phyloP scores from a whole-genome alignment of 1,140 invertebrate species.

The Caenorhabditis briggsae region DNA sequence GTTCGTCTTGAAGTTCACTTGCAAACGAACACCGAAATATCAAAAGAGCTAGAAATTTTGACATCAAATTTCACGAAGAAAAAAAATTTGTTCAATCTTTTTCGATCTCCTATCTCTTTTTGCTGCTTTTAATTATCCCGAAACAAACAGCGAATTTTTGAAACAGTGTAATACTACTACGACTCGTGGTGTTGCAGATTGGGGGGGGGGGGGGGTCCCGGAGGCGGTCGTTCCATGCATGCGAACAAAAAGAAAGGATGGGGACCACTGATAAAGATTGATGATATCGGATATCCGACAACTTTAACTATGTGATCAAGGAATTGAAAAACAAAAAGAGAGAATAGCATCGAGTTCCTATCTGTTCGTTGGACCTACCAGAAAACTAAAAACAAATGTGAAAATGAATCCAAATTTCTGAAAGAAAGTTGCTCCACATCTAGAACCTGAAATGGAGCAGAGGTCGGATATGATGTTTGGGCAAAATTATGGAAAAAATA shows the following conservation, averaged over 20 bases:
- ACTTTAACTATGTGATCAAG: constrained; percentile 39
- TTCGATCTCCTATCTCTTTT: neutral
- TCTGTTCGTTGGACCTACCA: constrained; percentile 9
- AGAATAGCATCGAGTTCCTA: neutral
- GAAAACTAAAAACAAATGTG: neutral
- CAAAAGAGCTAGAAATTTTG: neutral
- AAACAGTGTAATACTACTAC: constrained; percentile 16
- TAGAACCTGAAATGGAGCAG: neutral
- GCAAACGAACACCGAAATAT: neutral
- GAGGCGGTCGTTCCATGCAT: constrained; percentile 36
- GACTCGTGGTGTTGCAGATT: neutral
- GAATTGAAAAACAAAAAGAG: constrained; percentile 26
- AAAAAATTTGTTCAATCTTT: neutral
- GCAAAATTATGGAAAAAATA: constrained; percentile 4
- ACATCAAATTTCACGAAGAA: neutral
- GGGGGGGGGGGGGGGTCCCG: neutral
- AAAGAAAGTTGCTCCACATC: neutral
- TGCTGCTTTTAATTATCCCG: neutral
- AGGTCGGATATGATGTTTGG: constrained; percentile 20
- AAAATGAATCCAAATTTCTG: too few species aligned
- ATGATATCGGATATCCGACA: constrained; percentile 11
- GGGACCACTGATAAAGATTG: constrained; percentile 22
- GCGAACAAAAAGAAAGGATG: constrained; percentile 2
- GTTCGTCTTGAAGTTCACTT: constrained; percentile 14
- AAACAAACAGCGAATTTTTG: constrained; percentile 5